Evolutionary conservation across 2,888 invertebrate genomes (phyloP).

Genomic region (Mamestra brassicae): DNA sequence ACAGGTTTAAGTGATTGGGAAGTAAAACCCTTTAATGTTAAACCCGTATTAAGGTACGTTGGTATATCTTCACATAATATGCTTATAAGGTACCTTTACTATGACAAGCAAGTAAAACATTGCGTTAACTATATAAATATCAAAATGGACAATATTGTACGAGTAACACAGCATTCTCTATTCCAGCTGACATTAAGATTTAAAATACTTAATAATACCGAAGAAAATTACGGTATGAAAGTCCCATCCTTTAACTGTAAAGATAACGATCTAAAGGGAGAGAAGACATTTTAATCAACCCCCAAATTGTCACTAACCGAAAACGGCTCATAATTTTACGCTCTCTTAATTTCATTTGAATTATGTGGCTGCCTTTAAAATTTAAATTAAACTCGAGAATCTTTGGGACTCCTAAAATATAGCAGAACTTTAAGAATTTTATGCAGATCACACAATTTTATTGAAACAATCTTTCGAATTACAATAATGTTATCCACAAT

Average conservation of each 20-base stretch:
- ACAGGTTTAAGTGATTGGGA: not conserved
- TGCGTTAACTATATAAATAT: not conserved
- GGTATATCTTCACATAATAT: not conserved
- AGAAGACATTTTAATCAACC: constrained; percentile 42
- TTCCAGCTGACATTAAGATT: constrained; percentile 6
- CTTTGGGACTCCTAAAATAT: constrained; percentile 32
- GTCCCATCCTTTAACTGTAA: constrained; percentile 13
- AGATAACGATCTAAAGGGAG: constrained; percentile 35
- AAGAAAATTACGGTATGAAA: not conserved
- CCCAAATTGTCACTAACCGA: constrained; percentile 70
- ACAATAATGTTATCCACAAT: not conserved
- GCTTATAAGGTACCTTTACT: not conserved
- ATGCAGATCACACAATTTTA: constrained; percentile 19
- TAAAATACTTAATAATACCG: not conserved
- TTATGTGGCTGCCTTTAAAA: constrained; percentile 70
- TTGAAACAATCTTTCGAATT: constrained; percentile 31
- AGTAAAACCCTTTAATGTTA: not conserved
- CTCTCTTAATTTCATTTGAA: constrained; percentile 73
- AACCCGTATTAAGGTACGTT: not conserved
- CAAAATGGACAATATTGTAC: not conserved
- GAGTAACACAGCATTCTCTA: not conserved
- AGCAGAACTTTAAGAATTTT: constrained; percentile 8
- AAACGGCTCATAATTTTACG: constrained; percentile 71
- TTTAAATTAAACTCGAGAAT: constrained; percentile 72
- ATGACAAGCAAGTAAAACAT: not conserved